Base-by-base conservation (phyloP, 2,113 vertebrate species). In the Jaculus jaculus region DNA sequence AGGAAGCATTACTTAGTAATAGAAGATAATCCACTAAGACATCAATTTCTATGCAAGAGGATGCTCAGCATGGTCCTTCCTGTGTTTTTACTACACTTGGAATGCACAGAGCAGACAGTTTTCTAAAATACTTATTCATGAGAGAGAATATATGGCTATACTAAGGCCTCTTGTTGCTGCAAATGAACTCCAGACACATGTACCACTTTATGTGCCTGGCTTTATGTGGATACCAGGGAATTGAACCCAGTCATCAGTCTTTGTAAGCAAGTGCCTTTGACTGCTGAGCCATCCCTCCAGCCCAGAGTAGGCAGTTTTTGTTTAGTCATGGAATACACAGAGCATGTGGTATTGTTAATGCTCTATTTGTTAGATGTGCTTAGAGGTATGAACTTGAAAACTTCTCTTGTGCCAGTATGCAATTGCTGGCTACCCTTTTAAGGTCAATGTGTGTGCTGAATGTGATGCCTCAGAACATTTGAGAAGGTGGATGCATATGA, bases 401-500 rank as follows among this genome's bases (percentile, higher is more conserved):
- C 28, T n/a, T 7, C 93, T 30, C 28, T 89, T 92, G 73, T 77
- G 92, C 94, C 96, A 95, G 34, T 32, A 60, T 60, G 37, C 47
- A 84, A 71, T 90, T 84, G 83, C 92, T 88, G 81, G 94, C 58
- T 95, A 73, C 68, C 80, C 89, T 92, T 87, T 89, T 92, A 91
- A 96, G 96, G 96, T 84, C 92, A 95, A 85, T 0, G 10, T 87
- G 84, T 88, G 82, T 72, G 82, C 85, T 66, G 61, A 79, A 68
- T 90, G 81, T 84, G 92, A 92, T 79, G 78, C 79, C 82, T 94
- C 82, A 88, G 92, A 96, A 96, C 96, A 96, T 93, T 96, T 86
- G 95, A 96, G 96, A 96, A 97, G 92, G 96, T 97, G 92, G 91
- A 84, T 90, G 28, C 81, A 28, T 95, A 81, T 85, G 84, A 96